Evolutionary conservation across 1,140 invertebrate species (phyloP).

Genomic region (Dysdera silvatica): DNA sequence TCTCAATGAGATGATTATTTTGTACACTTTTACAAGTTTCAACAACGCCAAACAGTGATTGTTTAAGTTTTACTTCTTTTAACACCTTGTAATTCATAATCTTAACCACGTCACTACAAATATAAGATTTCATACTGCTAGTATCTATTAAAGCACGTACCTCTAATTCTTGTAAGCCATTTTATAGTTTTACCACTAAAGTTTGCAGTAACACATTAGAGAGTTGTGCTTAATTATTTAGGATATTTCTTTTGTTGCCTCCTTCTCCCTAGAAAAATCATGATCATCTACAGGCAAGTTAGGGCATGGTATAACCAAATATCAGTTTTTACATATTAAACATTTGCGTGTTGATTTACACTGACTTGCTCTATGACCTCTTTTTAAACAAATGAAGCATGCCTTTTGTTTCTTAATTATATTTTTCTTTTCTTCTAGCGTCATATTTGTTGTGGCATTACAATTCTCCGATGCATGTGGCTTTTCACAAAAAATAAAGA

Average conservation of each 20-base stretch:
- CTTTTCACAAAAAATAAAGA: conserved; percentile 7
- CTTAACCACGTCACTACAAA: background rate
- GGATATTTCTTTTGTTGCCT: background rate
- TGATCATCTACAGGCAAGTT: background rate
- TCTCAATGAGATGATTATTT: background rate
- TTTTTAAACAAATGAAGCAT: conserved; percentile 1
- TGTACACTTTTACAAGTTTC: background rate
- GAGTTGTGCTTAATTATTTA: conserved; percentile 1
- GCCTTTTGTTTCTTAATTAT: background rate
- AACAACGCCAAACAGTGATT: background rate
- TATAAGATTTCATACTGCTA: background rate
- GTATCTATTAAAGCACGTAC: background rate
- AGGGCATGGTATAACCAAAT: background rate
- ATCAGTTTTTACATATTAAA: background rate
- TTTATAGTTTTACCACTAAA: background rate
- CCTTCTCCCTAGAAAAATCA: background rate
- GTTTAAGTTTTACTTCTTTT: background rate
- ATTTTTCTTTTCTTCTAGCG: background rate
- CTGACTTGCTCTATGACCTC: background rate
- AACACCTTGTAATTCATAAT: background rate
- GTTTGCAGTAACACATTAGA: conserved; percentile 2
- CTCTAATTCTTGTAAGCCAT: background rate
- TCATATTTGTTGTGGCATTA: background rate
- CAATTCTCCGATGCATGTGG: background rate
- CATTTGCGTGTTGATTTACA: background rate